These are phyloP conservation scores for Exaiptasia diaphana DNA, from an alignment of 64 coral and sea anemone genomes.

Conservation along the genomic window DNA sequence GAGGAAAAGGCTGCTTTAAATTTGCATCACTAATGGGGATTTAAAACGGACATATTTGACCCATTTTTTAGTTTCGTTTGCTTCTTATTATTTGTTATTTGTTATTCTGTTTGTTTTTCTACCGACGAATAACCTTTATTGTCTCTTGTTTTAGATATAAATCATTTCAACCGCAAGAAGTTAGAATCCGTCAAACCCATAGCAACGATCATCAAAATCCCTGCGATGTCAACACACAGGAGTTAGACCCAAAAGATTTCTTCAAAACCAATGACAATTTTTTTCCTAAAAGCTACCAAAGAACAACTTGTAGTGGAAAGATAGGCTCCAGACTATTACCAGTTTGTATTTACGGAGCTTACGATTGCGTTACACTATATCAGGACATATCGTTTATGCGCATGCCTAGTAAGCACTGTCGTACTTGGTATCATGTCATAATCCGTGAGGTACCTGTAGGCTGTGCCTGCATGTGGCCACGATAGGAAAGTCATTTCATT, in stretches of 20 bases:
- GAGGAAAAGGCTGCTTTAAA: too few species aligned
- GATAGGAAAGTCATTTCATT: too few species aligned
- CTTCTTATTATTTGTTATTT: not conserved
- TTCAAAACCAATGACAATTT: constrained; percentile 35
- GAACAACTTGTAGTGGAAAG: not conserved
- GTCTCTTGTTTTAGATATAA: not conserved
- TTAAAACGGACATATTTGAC: not conserved
- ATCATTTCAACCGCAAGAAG: not conserved
- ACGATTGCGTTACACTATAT: constrained; percentile 31
- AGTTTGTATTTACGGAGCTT: not conserved
- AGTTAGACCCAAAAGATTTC: not conserved
- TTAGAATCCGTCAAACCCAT: not conserved
- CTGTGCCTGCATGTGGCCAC: constrained; percentile 44
- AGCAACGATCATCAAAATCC: not conserved
- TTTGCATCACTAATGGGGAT: too few species aligned
- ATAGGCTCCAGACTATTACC: not conserved
- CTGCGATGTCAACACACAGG: not conserved
- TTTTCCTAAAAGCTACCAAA: not conserved
- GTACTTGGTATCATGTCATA: constrained; percentile 12
- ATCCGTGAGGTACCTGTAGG: constrained; percentile 9
- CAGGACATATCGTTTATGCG: constrained; percentile 24
- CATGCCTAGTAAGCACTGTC: constrained; percentile 19
- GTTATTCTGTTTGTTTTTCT: not conserved
- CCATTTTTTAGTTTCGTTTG: not conserved
- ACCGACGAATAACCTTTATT: not conserved